Evolutionary conservation across 1,140 invertebrate genomes (phyloP).

Genomic region (Fopius arisanus): DNA sequence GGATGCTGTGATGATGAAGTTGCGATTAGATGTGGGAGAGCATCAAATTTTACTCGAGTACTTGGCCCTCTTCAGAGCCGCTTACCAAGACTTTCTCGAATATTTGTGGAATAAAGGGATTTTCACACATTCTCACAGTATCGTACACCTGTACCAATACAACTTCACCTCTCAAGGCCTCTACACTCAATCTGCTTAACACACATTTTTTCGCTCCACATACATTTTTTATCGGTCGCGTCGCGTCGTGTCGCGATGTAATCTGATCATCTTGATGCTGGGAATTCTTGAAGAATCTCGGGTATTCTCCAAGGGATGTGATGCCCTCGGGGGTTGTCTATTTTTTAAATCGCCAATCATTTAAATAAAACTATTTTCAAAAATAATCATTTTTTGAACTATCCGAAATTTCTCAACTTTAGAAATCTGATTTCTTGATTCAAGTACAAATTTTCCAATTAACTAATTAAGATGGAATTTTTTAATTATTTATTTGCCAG

Average conservation of each 20-base stretch:
- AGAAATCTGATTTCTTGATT: too few species aligned
- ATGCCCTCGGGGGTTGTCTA: neutral
- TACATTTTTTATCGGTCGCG: slow-evolving; percentile 52
- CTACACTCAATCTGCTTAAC: slow-evolving; percentile 48
- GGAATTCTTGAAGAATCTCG: too few species aligned
- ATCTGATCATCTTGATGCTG: slow-evolving; percentile 25
- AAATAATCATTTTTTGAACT: neutral
- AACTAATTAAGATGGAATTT: too few species aligned
- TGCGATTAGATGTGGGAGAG: slow-evolving; percentile 55
- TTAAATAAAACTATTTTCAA: too few species aligned
- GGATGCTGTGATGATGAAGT: slow-evolving; percentile 42
- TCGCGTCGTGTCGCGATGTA: neutral
- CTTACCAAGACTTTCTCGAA: slow-evolving; percentile 53
- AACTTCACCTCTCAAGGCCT: slow-evolving; percentile 40
- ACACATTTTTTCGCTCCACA: slow-evolving; percentile 40
- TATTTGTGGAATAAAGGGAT: slow-evolving; percentile 36
- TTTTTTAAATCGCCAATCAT: neutral
- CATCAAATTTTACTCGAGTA: slow-evolving; percentile 38
- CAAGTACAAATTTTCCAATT: too few species aligned
- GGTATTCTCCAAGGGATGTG: neutral
- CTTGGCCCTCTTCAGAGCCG: slow-evolving; percentile 50
- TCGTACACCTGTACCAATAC: slow-evolving; percentile 35
- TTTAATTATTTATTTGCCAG: too few species aligned
- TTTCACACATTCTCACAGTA: slow-evolving; percentile 30
- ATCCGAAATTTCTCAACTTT: too few species aligned